These are phyloP conservation scores for Laothoe populi DNA, from an alignment of 2,888 invertebrate species.

Conservation along the genomic window DNA sequence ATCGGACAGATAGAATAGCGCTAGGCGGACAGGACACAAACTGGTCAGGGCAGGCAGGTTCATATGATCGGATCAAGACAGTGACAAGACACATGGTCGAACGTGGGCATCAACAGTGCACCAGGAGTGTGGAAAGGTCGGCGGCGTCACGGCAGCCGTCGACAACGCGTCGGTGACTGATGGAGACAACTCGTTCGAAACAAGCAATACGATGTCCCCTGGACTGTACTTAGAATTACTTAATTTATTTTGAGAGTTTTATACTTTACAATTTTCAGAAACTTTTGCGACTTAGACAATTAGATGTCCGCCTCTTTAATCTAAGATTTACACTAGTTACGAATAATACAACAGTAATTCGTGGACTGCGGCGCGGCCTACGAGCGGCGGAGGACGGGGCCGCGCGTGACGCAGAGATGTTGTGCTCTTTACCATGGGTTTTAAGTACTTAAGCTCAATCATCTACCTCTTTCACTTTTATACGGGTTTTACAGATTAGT, in stretches of 20 bases:
- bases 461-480: conserved; percentile 84
- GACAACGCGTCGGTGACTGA: conserved; percentile 81
- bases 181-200: conserved; percentile 73
- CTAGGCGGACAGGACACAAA: conserved; percentile 58
- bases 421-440: conserved; percentile 76
- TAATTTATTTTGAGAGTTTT: conserved; percentile 83
- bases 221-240: conserved; percentile 83
- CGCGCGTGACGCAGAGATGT: conserved; percentile 54
- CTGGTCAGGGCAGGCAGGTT: conserved; percentile 54
- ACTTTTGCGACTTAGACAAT: conserved; percentile 77
- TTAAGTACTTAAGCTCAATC: conserved; percentile 84
- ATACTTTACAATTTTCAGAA: conserved; percentile 79
- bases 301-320: conserved; percentile 80
- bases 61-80: conserved; percentile 46
- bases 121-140: conserved; percentile 61
- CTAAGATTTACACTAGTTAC: conserved; percentile 68
- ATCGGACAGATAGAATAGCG: conserved; percentile 56
- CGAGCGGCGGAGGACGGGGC: conserved; percentile 38
- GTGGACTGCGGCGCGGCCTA: conserved; percentile 41
- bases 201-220: conserved; percentile 79
- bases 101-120: conserved; percentile 67
- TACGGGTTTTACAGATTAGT: conserved; percentile 85
- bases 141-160: conserved; percentile 48
- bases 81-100: conserved; percentile 52
- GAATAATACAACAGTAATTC: conserved; percentile 51